phyloP scores from a whole-genome alignment of 2,888 invertebrate genomes.

The Ceramica pisi region DNA sequence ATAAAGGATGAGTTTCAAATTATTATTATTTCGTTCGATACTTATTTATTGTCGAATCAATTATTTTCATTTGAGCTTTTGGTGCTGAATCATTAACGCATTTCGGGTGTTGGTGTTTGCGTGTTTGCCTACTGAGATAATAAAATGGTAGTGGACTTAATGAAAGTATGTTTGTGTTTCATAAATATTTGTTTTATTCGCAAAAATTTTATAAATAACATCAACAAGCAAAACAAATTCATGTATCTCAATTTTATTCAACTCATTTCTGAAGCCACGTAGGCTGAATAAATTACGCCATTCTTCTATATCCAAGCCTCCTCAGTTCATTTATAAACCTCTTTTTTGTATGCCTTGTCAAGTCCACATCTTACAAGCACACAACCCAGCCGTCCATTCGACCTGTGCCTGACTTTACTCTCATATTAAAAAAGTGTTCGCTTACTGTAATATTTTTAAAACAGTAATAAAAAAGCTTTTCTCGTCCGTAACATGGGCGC shows the following conservation, averaged over 20 bases:
- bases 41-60: constrained; percentile 59
- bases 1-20: constrained; percentile 52
- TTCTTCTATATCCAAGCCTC: neutral
- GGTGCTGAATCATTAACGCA: constrained; percentile 28
- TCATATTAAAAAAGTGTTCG: constrained; percentile 46
- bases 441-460: constrained; percentile 54
- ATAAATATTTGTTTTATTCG: neutral
- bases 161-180: constrained; percentile 10
- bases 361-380: constrained; percentile 14
- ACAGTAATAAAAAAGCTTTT: constrained; percentile 45
- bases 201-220: neutral
- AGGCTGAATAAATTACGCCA: neutral
- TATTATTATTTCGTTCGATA: constrained; percentile 54
- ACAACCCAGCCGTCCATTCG: neutral
- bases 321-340: constrained; percentile 18
- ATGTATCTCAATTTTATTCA: neutral
- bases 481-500: constrained; percentile 42
- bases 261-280: neutral
- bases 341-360: constrained; percentile 6
- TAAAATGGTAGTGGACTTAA: constrained; percentile 27
- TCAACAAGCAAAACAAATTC: neutral
- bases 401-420: constrained; percentile 33
- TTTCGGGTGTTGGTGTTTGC: constrained; percentile 25
- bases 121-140: constrained; percentile 30
- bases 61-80: constrained; percentile 40